Evolutionary conservation across 1,140 invertebrate species (phyloP).

Genomic region (Agrilus planipennis): DNA sequence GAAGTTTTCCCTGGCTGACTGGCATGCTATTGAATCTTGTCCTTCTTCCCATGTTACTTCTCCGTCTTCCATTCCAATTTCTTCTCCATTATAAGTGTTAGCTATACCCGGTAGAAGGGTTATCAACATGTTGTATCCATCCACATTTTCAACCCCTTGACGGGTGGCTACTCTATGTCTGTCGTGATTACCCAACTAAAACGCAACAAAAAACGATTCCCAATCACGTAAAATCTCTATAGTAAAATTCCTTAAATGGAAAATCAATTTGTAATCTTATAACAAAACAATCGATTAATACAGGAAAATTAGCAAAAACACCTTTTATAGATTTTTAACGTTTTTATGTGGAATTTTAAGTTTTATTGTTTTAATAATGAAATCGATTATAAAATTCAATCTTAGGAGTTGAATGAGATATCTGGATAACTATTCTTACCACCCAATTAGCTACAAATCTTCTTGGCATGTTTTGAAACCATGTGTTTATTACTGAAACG

Average conservation of each 20-base stretch:
- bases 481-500: conserved; percentile 39
- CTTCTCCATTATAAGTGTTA: conserved; percentile 53
- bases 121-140: conserved; percentile 40
- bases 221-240: too few species aligned
- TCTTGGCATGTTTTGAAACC: conserved; percentile 44
- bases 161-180: conserved; percentile 36
- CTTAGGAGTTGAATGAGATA: too few species aligned
- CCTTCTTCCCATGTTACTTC: conserved; percentile 38
- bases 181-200: conserved; percentile 42
- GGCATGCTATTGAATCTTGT: conserved; percentile 36
- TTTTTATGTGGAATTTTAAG: too few species aligned
- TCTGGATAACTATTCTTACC: too few species aligned
- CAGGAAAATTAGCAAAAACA: too few species aligned
- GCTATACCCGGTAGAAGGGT: conserved; percentile 49
- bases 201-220: too few species aligned
- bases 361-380: too few species aligned
- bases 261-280: too few species aligned
- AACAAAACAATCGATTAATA: too few species aligned
- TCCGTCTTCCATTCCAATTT: conserved; percentile 56
- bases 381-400: too few species aligned
- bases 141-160: conserved; percentile 33
- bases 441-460: conserved; percentile 51
- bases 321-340: too few species aligned
- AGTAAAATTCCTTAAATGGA: too few species aligned
- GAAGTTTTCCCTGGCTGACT: conserved; percentile 4